phyloP scores from a whole-genome alignment of 2,888 invertebrate genomes.

The Amorpha juglandis region DNA sequence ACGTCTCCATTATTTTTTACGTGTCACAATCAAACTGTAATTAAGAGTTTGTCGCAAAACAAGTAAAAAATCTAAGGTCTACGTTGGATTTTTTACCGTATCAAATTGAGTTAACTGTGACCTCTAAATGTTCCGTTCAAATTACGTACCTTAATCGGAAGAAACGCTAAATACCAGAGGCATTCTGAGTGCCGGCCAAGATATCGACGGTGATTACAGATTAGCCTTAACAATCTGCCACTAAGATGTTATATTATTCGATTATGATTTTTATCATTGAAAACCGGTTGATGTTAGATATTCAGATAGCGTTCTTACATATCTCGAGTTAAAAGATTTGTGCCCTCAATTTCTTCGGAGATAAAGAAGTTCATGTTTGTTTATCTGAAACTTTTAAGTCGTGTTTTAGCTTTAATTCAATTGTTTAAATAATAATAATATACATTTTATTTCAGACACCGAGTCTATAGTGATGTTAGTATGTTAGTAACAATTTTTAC shows the following conservation, averaged over 20 bases:
- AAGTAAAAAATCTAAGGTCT: conserved; percentile 1
- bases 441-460: too few species aligned
- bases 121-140: conserved; percentile 16
- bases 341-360: neutral
- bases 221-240: neutral
- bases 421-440: neutral
- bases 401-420: neutral
- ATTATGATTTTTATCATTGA: neutral
- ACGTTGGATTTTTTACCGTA: neutral
- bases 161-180: neutral
- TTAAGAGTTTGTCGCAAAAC: conserved; percentile 12
- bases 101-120: conserved; percentile 5
- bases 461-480: too few species aligned
- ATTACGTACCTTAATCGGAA: neutral
- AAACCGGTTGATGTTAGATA: neutral
- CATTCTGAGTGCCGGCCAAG: neutral
- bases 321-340: neutral
- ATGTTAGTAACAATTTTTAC: too few species aligned
- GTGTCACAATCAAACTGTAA: conserved; percentile 15
- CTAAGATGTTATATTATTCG: neutral
- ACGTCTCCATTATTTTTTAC: conserved; percentile 20
- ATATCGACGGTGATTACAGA: neutral
- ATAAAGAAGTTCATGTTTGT: conserved; percentile 5
- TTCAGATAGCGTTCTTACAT: neutral
- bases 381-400: neutral